Conservation (phyloP, 2,797 vertebrate genomes). For the Pipistrellus nathusii region DNA sequence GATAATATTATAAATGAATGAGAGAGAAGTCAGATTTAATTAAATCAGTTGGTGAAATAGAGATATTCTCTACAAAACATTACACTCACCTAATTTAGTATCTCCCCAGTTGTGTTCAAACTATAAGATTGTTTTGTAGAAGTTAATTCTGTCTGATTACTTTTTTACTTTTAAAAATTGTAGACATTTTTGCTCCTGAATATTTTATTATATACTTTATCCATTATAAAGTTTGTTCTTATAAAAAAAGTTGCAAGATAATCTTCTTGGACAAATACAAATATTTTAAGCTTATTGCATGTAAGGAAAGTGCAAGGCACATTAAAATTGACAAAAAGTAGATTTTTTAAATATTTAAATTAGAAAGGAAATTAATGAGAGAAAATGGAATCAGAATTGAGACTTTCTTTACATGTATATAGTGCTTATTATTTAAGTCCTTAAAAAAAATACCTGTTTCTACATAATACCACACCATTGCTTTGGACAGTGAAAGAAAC, state of each 20-base stretch:
- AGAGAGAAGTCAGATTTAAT: not conserved
- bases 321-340: constrained; percentile 12
- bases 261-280: constrained; percentile 24
- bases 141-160: constrained; percentile 1
- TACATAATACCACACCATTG: not conserved
- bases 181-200: constrained; percentile 11
- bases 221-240: not conserved
- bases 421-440: not conserved
- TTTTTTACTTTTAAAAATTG: constrained; percentile 42
- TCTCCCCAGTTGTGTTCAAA: not conserved
- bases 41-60: not conserved
- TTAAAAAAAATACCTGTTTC: not conserved
- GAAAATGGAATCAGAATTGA: constrained; percentile 11
- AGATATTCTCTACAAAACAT: not conserved
- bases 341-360: constrained; percentile 25
- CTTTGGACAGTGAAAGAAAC: not conserved
- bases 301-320: not conserved
- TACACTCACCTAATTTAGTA: not conserved
- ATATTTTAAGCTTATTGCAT: not conserved
- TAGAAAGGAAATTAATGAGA: not conserved
- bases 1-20: constrained; percentile 55
- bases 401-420: not conserved
- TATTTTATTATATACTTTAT: not conserved
- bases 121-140: not conserved
- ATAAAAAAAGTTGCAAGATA: not conserved